Percentiles rank a stretch among this genome's conserved stretches.
Evolutionary conservation across 2,113 vertebrate genomes (phyloP).

Genomic region (Columba janthina): DNA sequence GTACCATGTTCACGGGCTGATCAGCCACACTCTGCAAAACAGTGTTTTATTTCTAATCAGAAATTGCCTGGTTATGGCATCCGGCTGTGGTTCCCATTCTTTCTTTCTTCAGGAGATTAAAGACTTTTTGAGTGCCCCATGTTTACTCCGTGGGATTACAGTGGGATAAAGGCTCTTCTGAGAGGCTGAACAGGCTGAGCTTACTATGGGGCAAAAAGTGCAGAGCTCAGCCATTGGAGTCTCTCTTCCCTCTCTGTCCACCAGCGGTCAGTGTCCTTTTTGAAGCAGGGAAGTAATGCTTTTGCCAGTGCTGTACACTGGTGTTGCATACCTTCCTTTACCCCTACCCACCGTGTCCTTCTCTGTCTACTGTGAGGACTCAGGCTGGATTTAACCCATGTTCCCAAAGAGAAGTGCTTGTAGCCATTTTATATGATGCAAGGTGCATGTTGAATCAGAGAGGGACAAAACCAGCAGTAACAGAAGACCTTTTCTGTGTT

Average conservation of each 20-base stretch:
- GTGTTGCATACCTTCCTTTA: neutral
- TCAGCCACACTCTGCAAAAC: neutral
- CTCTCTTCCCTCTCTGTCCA: neutral
- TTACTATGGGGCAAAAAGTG: neutral
- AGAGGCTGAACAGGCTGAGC: neutral
- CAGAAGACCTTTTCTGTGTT: neutral
- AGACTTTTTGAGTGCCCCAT: neutral
- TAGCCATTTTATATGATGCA: neutral
- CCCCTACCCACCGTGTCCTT: neutral
- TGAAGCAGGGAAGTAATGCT: neutral
- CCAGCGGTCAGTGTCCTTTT: neutral
- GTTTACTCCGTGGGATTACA: constrained; percentile 13
- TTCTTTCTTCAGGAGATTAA: constrained; percentile 17
- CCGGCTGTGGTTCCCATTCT: neutral
- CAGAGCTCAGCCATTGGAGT: neutral
- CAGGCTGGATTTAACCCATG: neutral
- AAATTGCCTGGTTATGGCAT: neutral
- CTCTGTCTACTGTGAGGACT: neutral
- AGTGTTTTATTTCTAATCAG: constrained; percentile 24
- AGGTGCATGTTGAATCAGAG: neutral
- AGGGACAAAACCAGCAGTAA: neutral
- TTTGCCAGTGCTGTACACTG: neutral
- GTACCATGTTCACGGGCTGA: accelerated
- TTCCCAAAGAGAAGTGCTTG: neutral
- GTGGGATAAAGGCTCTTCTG: neutral